Evolutionary conservation across 1,140 invertebrate genomes (phyloP).

Genomic region (Aphelinus atriplicis): DNA sequence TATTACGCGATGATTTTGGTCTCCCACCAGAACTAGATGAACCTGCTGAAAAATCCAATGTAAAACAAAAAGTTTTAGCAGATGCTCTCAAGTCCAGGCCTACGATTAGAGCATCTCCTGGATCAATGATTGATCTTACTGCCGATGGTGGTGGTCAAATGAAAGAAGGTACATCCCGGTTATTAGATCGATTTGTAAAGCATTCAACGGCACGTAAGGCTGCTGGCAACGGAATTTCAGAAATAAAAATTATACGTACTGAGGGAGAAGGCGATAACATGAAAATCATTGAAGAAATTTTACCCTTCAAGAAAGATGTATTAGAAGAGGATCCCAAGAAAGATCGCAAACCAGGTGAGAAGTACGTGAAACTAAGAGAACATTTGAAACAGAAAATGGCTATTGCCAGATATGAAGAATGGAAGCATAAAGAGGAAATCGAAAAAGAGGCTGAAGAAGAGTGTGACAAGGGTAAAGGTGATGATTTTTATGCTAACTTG

Average conservation of each 20-base stretch:
- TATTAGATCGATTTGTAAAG: slow-evolving; percentile 71
- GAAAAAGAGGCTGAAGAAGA: slow-evolving; percentile 55
- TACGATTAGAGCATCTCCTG: slow-evolving; percentile 68
- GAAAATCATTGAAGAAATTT: slow-evolving; percentile 45
- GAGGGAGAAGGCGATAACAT: slow-evolving; percentile 58
- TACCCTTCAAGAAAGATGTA: slow-evolving; percentile 55
- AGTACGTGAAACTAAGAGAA: slow-evolving; percentile 70
- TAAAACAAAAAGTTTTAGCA: slow-evolving; percentile 40
- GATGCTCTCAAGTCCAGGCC: slow-evolving; percentile 58
- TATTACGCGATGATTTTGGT: slow-evolving; percentile 34
- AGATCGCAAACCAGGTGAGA: slow-evolving; percentile 68
- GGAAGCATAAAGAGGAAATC: slow-evolving; percentile 69
- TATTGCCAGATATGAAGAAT: slow-evolving; percentile 70
- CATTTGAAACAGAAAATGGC: slow-evolving; percentile 73
- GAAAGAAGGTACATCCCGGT: slow-evolving; percentile 64
- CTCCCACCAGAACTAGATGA: slow-evolving; percentile 42
- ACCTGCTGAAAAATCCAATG: slow-evolving; percentile 15
- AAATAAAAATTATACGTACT: slow-evolving; percentile 59
- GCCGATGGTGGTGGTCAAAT: slow-evolving; percentile 56
- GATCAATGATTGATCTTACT: slow-evolving; percentile 71
- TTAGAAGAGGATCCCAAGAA: slow-evolving; percentile 57
- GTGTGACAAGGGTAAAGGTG: slow-evolving; percentile 43
- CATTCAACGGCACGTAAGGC: slow-evolving; percentile 67
- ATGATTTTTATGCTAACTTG: slow-evolving; percentile 43
- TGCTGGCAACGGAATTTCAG: slow-evolving; percentile 59